Evolutionary conservation across 2,888 invertebrate species (phyloP), one percentile per base, ranked within the genome.

Genomic region (Malacosoma neustria): DNA sequence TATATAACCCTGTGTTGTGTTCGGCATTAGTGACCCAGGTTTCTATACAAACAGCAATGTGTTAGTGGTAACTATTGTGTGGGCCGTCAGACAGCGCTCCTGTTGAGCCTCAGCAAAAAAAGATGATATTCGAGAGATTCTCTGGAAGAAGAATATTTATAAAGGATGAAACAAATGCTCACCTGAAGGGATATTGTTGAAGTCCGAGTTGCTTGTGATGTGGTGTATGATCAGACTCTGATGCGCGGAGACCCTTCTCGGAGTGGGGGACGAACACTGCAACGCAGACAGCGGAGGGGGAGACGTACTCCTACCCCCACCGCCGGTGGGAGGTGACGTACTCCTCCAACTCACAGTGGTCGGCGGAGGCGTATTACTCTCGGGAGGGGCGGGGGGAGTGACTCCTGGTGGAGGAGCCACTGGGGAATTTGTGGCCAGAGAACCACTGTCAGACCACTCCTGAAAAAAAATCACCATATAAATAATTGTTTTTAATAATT

Each of bases 211-310:
- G 70, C 73, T 74, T 45, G 81, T 81, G 64, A 85, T 84, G 66
- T 84, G 84, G 67, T 82, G 84, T 39, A 82, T 81, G 68, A 84
- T 84, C 64, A 81, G 73, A 58, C 72, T 72, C 71, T 81, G 82
- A 60, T 82, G 84, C 55, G 84, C 80, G 40, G 81, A 80, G 39
- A 82, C 81, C 54, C 82, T 73, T 46, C 82, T 75, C 65, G 82
- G 84, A 48, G 81, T 81, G 29, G 79, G 82, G 49, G 82, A 82
- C 15, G 81, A 80, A 68, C 82, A 81, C 72, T 80, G 80, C 69
- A 81, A 73, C 63, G 81, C 80, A 9, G 81, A 76, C 51, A 80
- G 77, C 51, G 85, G 84, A 48, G 79, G 81, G 35, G 75, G 72
- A 3, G 73, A 67, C 42, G 71, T 62, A 60, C 68, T 61, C 29